These are phyloP conservation scores for Sclerurus mexicanus DNA, from an alignment of 2,113 vertebrate species.

Conservation along the genomic window DNA sequence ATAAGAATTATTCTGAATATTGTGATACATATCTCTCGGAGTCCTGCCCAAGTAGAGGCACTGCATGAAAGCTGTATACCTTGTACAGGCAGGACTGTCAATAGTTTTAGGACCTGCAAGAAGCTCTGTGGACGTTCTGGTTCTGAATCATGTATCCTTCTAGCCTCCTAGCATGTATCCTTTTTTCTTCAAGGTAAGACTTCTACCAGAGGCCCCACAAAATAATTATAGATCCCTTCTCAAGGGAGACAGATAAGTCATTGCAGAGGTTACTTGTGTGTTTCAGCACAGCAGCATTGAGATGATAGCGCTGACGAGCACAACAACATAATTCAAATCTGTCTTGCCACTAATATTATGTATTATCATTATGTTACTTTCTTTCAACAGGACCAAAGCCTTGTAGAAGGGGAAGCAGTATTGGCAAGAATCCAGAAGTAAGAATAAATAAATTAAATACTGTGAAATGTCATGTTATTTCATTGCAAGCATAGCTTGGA, in stretches of 20 bases:
- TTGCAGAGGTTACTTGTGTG: neutral
- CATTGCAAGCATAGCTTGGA: neutral
- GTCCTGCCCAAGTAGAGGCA: neutral
- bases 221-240: neutral
- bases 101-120: neutral
- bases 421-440: neutral
- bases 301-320: neutral
- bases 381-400: neutral
- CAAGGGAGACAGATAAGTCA: neutral
- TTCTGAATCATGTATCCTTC: neutral
- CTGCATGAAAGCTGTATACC: neutral
- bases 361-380: neutral
- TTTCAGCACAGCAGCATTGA: neutral
- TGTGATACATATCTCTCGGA: neutral
- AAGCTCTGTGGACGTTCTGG: neutral
- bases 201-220: neutral
- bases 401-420: fast-evolving
- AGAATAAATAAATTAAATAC: neutral
- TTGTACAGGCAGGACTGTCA: neutral
- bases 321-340: neutral
- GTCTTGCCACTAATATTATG: neutral
- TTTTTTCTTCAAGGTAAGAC: neutral
- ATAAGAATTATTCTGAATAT: neutral
- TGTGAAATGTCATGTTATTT: neutral
- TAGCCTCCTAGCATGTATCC: neutral